Evolutionary conservation across 1,140 invertebrate species (phyloP).

Genomic region (Muscidifurax raptorellus): DNA sequence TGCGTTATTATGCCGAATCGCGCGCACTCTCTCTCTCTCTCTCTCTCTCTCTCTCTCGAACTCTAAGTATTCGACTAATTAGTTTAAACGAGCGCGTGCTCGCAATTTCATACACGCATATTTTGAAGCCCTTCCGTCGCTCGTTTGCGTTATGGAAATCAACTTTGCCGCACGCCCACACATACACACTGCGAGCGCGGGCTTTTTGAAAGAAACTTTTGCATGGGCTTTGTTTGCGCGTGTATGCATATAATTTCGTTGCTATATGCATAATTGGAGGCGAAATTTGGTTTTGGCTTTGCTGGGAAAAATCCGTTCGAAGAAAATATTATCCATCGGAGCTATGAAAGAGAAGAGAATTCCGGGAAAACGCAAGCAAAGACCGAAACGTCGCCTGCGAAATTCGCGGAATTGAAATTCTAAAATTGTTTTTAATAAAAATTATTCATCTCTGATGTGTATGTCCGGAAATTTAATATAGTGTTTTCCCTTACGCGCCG

Average conservation of each 20-base stretch:
- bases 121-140: neutral
- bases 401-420: neutral
- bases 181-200: neutral
- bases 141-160: neutral
- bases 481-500: neutral
- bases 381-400: too few relatives aligned
- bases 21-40: neutral
- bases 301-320: neutral
- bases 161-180: neutral
- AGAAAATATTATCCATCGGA: neutral
- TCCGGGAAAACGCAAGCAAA: neutral
- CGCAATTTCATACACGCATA: neutral
- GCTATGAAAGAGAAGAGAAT: neutral
- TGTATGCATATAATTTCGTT: too few relatives aligned
- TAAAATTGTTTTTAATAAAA: neutral
- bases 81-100: slow-evolving; percentile 54
- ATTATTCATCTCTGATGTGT: neutral
- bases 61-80: slow-evolving; percentile 64
- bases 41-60: neutral
- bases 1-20: slow-evolving; percentile 59
- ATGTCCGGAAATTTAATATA: neutral
- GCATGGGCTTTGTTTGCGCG: neutral
- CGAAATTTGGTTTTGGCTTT: neutral
- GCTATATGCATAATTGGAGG: neutral
- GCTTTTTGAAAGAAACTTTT: slow-evolving; percentile 14